Evolutionary conservation across 2,113 vertebrate species (phyloP), one percentile per base, ranked within the genome.

Genomic region (Ciconia stormi): DNA sequence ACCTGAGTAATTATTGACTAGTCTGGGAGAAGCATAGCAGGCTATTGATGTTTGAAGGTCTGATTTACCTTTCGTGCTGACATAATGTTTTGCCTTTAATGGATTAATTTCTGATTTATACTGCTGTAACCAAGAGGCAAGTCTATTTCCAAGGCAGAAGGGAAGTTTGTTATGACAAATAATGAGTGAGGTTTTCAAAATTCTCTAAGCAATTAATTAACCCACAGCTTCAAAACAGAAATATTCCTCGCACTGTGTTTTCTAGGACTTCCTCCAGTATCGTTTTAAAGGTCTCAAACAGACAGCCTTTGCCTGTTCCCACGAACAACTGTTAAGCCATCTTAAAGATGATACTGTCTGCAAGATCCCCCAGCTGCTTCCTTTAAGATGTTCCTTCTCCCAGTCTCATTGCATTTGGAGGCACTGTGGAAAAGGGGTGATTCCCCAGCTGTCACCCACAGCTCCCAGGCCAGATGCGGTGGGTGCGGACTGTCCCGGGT

Each of bases 151-250:
- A 71, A 70, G 26, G 55, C 0, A 0, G 67, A 81, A 80, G 40
- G 7, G 23, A 47, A 89, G 53, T 76, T 89, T 78, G 21, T 90
- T 71, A 27, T 65, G 66, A 82, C 40, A 85, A 89, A 91, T 44
- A 82, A 30, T 1, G 2, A 82, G 44, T 30, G 17, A 83, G 13
- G 23, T 63, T 89, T 96, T 90, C 61, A 89, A 72, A 87, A 82
- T 65, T 87, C 32, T 85, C 27, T 36, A 84, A 72, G 40, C 52
- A 87, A 65, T 76, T 87, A 72, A 84, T 82, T 82, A 85, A 72
- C 10, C 4, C 23, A 56, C n/a, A 67, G 6, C 44, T 82, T 74
- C 56, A 93, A 85, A 96, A 46, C 23, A 82, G 44, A 92, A 49
- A 49, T 56, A 22, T 56, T 91, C 19, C 10, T 2, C 1, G 14